phyloP scores from a whole-genome alignment of 2,797 vertebrate genomes.

The Spinibarbus caldwelli region DNA sequence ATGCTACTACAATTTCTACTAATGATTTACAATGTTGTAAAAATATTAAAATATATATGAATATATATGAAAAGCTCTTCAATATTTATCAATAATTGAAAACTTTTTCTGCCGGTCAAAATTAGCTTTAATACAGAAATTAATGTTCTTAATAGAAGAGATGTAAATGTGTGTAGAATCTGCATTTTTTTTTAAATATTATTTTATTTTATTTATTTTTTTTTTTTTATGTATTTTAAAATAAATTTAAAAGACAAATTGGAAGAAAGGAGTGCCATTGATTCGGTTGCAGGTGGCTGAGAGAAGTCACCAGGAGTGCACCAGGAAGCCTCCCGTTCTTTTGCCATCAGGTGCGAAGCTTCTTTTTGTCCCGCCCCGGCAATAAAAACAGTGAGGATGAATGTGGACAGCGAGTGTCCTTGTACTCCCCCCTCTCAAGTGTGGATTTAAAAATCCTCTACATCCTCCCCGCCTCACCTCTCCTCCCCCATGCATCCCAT shows the following conservation, averaged over 20 bases:
- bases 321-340: neutral
- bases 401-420: conserved; percentile 7
- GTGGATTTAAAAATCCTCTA: conserved; percentile 7
- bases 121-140: too few relatives aligned
- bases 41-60: too few relatives aligned
- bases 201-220: too few relatives aligned
- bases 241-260: neutral
- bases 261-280: neutral
- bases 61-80: too few relatives aligned
- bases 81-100: too few relatives aligned
- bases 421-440: neutral
- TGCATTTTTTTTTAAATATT: neutral
- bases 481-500: conserved; percentile 10
- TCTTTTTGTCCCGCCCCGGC: neutral
- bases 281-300: neutral
- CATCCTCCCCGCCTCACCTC: conserved; percentile 18
- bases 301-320: neutral
- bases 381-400: neutral
- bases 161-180: neutral
- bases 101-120: too few relatives aligned
- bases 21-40: too few relatives aligned
- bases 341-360: neutral
- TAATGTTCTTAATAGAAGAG: neutral
- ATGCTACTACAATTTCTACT: too few relatives aligned
- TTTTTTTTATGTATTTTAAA: neutral